phyloP scores from a whole-genome alignment of 1,140 invertebrate genomes.

The Drosophila hydei region DNA sequence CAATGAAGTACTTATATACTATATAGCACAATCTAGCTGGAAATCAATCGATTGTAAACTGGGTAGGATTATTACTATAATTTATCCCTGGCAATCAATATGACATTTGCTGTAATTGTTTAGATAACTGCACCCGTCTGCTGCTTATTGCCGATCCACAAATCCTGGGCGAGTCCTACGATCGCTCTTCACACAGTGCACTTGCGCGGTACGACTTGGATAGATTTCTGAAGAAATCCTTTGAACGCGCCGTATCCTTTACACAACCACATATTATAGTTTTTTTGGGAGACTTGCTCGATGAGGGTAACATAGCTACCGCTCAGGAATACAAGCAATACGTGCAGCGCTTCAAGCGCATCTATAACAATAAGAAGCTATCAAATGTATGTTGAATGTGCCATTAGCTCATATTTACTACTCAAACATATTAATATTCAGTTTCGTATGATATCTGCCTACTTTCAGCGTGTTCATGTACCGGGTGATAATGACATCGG shows the following conservation, averaged over 20 bases:
- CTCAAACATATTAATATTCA: conserved; percentile 83
- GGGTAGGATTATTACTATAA: conserved; percentile 53
- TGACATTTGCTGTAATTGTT: not conserved
- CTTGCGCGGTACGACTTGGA: conserved; percentile 77
- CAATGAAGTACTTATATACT: conserved; percentile 82
- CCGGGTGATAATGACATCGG: conserved; percentile 98
- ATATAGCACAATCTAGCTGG: conserved; percentile 85
- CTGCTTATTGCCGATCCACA: conserved; percentile 97
- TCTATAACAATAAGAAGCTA: conserved; percentile 87
- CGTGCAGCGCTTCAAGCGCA: conserved; percentile 88
- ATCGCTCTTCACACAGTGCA: conserved; percentile 69
- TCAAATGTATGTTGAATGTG: conserved; percentile 81
- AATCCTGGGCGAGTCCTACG: conserved; percentile 89
- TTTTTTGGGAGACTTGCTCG: conserved; percentile 96
- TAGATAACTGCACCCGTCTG: conserved; percentile 87
- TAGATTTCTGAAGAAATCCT: conserved; percentile 92
- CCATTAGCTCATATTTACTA: too few species aligned
- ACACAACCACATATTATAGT: conserved; percentile 93
- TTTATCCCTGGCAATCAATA: not conserved
- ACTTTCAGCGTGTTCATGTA: conserved; percentile 89
- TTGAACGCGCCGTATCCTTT: conserved; percentile 88
- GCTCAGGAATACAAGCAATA: conserved; percentile 89
- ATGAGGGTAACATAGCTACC: conserved; percentile 93
- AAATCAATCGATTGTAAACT: conserved; percentile 81
- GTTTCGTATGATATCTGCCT: conserved; percentile 84